phyloP scores from a whole-genome alignment of 2,797 vertebrate species.

The Huso huso region DNA sequence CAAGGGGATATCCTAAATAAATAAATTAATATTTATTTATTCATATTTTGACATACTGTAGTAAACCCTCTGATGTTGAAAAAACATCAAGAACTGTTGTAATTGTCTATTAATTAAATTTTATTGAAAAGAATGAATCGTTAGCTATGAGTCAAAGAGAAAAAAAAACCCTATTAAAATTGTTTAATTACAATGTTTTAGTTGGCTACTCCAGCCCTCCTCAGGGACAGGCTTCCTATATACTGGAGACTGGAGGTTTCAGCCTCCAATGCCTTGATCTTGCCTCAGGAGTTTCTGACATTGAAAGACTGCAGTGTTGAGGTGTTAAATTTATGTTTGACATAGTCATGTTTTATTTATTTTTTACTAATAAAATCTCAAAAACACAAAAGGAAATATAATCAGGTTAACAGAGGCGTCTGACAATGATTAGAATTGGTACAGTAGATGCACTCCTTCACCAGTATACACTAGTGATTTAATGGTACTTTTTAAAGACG shows the following conservation, averaged over 20 bases:
- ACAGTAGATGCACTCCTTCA: too few relatives aligned
- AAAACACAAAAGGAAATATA: too few relatives aligned
- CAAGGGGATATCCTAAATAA: too few relatives aligned
- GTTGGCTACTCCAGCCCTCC: not conserved
- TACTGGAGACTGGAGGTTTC: not conserved
- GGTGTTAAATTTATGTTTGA: not conserved
- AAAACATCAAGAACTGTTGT: too few relatives aligned
- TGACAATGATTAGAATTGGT: too few relatives aligned
- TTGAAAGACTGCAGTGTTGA: not conserved
- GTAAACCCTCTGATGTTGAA: too few relatives aligned
- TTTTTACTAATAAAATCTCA: not conserved
- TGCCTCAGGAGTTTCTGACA: not conserved
- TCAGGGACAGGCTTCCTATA: not conserved
- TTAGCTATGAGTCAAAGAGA: not conserved
- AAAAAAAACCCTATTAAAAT: too few relatives aligned
- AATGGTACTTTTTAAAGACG: too few relatives aligned
- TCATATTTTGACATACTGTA: too few relatives aligned
- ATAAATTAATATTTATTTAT: too few relatives aligned
- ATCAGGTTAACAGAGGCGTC: too few relatives aligned
- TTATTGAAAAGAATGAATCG: conserved; percentile 6
- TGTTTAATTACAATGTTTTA: not conserved
- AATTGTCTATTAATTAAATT: not conserved
- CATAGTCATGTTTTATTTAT: not conserved
- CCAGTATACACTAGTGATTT: too few relatives aligned
- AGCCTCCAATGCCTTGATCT: not conserved